Evolutionary conservation across 2,797 vertebrate species (phyloP), one percentile per base, ranked within the genome.

Genomic region (Sitta carolinensis): DNA sequence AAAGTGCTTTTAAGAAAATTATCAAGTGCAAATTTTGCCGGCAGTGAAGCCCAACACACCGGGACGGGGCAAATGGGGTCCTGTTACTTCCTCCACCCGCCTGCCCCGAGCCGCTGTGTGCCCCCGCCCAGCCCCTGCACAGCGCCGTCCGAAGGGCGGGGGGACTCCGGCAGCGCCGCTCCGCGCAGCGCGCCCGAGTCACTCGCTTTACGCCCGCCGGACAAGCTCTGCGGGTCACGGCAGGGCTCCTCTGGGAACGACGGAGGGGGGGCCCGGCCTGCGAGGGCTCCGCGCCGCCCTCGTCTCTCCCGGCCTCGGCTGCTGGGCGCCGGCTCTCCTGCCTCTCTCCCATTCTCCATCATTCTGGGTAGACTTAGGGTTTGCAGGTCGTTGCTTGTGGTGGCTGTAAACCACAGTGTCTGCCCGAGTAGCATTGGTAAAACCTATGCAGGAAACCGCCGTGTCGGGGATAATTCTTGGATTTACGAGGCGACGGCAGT

Each of bases 1-100:
- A 99, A 98, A 99, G 97, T 97, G 99, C 99, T 76, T 99, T 99
- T 97, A 99, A 99, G 98, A 99, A 99, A 97, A 99, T 99, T 76
- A 86, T 99, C 90, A 99, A 98, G 98, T 99, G 99, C 98, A 99
- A 98, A 97, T 99, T 98, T 92, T 98, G 99, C 97, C 98, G 98
- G 97, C 97, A 96, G 59, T 99, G 97, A 97, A 95, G 52, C 34
- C 27, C 59, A 9, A 36, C 45, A 17, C 55, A 63, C 50, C 27
- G 17, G 72, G 69, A 69, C 66, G 15, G 45, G 29, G 61, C 61
- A 54, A 61, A 58, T 11, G n/a, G 10, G n/a, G 16, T 43, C 54
- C 45, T 36, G 52, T 57, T 55, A 9, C 51, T 66, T n/a, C 30
- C 45, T 66, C 13, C 42, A 18, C 45, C 23, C 40, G 1, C 48